A percentile compares a stretch with the other conserved stretches of the same genome.
Conservation (phyloP, 2,888 invertebrate species). For the Hipparchia semele region DNA sequence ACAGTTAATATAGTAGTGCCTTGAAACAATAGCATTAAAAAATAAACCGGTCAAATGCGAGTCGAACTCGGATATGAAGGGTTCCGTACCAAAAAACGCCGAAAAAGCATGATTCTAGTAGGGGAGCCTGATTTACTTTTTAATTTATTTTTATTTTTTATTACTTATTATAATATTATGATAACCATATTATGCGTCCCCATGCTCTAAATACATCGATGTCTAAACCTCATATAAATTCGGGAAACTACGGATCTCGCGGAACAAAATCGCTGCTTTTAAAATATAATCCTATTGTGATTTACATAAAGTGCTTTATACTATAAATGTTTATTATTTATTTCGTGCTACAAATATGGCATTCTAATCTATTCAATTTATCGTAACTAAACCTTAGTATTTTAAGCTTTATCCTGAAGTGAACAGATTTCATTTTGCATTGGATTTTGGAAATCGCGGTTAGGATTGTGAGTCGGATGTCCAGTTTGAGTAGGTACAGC, state of each 20-base stretch:
- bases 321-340: background rate
- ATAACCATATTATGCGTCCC: constrained; percentile 14
- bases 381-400: constrained; percentile 8
- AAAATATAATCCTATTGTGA: background rate
- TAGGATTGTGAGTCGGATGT: constrained; percentile 37
- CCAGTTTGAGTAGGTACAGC: constrained; percentile 33
- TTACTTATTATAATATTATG: background rate
- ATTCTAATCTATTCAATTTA: constrained; percentile 39
- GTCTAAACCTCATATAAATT: constrained; percentile 9
- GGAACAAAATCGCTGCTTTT: background rate
- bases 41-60: too few relatives aligned
- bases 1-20: background rate
- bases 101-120: too few relatives aligned
- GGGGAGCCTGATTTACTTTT: too few relatives aligned
- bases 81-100: too few relatives aligned
- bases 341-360: constrained; percentile 31
- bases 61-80: too few relatives aligned
- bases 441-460: constrained; percentile 10
- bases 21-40: background rate
- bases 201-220: too few relatives aligned
- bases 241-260: constrained; percentile 7
- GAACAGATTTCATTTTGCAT: constrained; percentile 21
- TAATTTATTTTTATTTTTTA: too few relatives aligned
- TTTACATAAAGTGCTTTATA: constrained; percentile 16
- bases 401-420: background rate